Percentiles rank a stretch among this genome's conserved stretches.
These are phyloP conservation scores for Esox niger DNA, from an alignment of 2,113 vertebrate genomes.

Conservation along the genomic window DNA sequence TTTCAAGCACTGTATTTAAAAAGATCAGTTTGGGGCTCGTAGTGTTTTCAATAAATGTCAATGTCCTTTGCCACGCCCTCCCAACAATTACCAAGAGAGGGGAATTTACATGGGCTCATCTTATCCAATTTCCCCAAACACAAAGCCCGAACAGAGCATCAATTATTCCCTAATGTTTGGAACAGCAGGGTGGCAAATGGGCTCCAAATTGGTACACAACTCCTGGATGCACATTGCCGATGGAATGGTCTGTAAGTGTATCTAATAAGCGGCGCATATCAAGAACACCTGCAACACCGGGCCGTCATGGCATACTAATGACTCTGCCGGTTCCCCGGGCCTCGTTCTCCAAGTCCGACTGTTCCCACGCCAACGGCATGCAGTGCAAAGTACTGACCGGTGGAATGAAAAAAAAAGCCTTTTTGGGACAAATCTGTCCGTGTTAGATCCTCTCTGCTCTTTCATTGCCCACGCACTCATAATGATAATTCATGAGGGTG, in stretches of 20 bases:
- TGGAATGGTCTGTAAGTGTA: constrained; percentile 7
- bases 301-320: constrained; percentile 5
- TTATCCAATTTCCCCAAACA: constrained; percentile 3
- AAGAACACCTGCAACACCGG: constrained; percentile 22
- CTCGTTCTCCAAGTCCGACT: not conserved
- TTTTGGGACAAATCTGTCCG: too few species aligned
- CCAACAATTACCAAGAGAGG: not conserved
- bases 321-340: not conserved
- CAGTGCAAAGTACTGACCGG: too few species aligned
- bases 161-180: constrained; percentile 6
- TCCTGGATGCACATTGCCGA: not conserved
- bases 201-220: constrained; percentile 8
- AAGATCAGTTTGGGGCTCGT: too few species aligned
- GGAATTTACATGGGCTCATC: not conserved
- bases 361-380: not conserved
- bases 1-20: not conserved
- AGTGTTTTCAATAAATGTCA: not conserved
- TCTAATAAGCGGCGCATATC: constrained; percentile 14
- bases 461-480: too few species aligned
- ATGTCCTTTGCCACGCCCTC: not conserved
- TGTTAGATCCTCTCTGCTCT: too few species aligned
- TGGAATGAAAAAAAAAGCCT: too few species aligned
- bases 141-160: constrained; percentile 4
- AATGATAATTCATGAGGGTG: too few species aligned
- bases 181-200: constrained; percentile 9